Evolutionary conservation across 2,888 invertebrate genomes (phyloP), one percentile per base, ranked within the genome.

Genomic region (Byasa hedistus): DNA sequence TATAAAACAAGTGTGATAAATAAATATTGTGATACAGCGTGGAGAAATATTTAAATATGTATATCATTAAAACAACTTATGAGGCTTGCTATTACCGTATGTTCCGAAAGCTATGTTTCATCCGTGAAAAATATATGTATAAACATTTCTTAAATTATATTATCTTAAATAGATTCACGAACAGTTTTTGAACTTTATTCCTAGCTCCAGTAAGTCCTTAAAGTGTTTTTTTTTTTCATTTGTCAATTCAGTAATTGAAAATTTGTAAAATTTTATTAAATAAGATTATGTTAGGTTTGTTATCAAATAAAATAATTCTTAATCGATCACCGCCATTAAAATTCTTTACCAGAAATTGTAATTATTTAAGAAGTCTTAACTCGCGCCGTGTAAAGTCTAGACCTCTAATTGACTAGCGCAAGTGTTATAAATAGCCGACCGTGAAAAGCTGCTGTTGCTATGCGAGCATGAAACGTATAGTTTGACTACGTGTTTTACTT

Each of bases 361-460:
- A 32, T 32, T 10, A 32, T 32, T 32, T 10, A 3, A 32, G 59
- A 55, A 32, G 55, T 68, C 68, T 62, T 52, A 54, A 54, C 57
- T 64, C 66, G 61, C 65, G 55, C 69, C 71, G 70, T 51, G 48
- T 63, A 59, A 73, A 74, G 78, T 78, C 80, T 80, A 80, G 78
- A 76, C 79, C 76, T 74, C 75, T 85, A 87, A 87, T 86, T 87
- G 84, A 84, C 80, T 77, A 78, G 79, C 82, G 79, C 76, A 76
- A 73, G 71, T 68, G 77, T 77, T 84, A 85, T 81, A 84, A 86
- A 85, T 86, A 86, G 74, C 69, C 32, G 44, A 70, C 73, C 82
- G 81, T 79, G 81, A 80, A 84, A 83, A 85, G 75, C 23, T 57
- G 61, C 70, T 81, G 86, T 85, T 85, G 79, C 86, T 74, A 86